phyloP scores from a whole-genome alignment of 2,888 invertebrate species.

The Caenorhabditis doughertyi region DNA sequence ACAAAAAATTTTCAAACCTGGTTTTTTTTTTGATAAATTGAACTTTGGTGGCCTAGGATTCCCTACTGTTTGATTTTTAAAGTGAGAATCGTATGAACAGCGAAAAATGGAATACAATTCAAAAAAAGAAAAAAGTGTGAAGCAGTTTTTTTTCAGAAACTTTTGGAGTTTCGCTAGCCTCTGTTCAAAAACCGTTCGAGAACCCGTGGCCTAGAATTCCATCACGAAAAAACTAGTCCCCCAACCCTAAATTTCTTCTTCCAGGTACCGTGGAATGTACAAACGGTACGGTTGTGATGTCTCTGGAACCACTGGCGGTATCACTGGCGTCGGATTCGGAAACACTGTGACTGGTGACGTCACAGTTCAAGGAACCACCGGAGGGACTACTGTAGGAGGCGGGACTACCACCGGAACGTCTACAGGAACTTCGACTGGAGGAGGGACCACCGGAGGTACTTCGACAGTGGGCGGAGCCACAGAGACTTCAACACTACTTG shows the following conservation, averaged over 20 bases:
- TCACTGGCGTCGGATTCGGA: slow-evolving; percentile 53
- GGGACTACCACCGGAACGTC: slow-evolving; percentile 24
- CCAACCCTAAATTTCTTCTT: background rate
- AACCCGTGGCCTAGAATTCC: too few species aligned
- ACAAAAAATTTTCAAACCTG: too few species aligned
- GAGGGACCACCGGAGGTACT: slow-evolving; percentile 3
- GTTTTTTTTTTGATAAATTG: too few species aligned
- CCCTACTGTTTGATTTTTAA: too few species aligned
- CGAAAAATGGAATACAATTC: too few species aligned
- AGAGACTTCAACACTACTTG: slow-evolving; percentile 23
- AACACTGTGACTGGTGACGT: slow-evolving; percentile 47
- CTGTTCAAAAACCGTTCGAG: too few species aligned
- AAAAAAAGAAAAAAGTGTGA: too few species aligned
- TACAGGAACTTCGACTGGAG: background rate
- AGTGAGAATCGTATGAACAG: too few species aligned
- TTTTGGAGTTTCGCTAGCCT: too few species aligned
- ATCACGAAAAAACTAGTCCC: too few species aligned
- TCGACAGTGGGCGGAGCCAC: background rate
- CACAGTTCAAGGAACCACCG: slow-evolving; percentile 36
- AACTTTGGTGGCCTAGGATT: too few species aligned
- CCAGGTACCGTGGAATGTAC: slow-evolving; percentile 69
- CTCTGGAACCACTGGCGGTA: slow-evolving; percentile 52
- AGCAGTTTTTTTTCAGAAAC: too few species aligned
- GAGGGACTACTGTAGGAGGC: slow-evolving; percentile 27
- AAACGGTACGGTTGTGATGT: slow-evolving; percentile 66